Evolutionary conservation across 2,113 vertebrate species (phyloP).

Genomic region (Panthera tigris): DNA sequence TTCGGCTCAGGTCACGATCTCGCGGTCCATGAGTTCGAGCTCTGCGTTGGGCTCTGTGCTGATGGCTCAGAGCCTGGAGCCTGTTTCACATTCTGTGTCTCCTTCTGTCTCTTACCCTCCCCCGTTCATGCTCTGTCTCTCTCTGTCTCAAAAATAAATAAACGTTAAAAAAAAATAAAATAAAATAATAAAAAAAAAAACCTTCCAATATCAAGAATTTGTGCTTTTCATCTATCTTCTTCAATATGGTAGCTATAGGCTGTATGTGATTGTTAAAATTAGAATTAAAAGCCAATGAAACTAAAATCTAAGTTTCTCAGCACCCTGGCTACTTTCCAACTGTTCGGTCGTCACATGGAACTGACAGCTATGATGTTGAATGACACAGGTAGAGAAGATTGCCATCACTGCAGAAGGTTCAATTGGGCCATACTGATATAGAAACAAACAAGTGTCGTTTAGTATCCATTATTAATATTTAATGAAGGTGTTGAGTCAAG

Average conservation of each 20-base stretch:
- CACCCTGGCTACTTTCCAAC: background rate
- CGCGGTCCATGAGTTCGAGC: too few relatives aligned
- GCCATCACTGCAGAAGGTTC: background rate
- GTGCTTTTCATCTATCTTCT: background rate
- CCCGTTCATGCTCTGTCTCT: too few relatives aligned
- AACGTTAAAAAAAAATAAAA: too few relatives aligned
- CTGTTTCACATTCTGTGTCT: too few relatives aligned
- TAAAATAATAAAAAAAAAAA: background rate
- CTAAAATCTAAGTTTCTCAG: background rate
- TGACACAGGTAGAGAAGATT: background rate
- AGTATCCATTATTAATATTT: background rate
- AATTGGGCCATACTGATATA: background rate
- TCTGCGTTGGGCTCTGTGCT: fast-evolving
- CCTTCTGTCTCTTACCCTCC: too few relatives aligned
- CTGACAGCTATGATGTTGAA: background rate
- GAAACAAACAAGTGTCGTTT: background rate
- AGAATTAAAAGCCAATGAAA: background rate
- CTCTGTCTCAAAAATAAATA: too few relatives aligned
- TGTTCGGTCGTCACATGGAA: fast-evolving
- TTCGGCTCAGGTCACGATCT: too few relatives aligned
- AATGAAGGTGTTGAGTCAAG: background rate
- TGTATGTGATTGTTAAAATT: background rate
- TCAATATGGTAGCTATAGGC: background rate
- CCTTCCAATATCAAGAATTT: background rate
- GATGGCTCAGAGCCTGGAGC: too few relatives aligned